Percentiles rank a stretch among this genome's conserved stretches.
These are phyloP conservation scores for Drosophila koepferae DNA, from an alignment of 2,888 invertebrate species.

Conservation along the genomic window DNA sequence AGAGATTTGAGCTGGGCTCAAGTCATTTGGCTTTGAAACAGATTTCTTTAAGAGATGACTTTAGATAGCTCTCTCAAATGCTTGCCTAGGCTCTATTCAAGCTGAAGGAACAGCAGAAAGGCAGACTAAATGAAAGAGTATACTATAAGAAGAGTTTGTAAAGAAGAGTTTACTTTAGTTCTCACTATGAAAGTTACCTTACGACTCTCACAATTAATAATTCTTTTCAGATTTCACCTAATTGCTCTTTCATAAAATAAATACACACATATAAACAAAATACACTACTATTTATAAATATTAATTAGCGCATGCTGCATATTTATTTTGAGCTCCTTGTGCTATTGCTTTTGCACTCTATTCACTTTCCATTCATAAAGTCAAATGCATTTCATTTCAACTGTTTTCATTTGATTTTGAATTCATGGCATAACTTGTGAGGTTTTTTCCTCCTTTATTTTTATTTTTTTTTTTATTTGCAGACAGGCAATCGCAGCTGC, in stretches of 20 bases:
- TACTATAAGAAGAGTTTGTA: no score
- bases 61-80: background rate
- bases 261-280: background rate
- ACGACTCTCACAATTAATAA: background rate
- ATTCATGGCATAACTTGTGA: constrained; percentile 23
- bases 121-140: background rate
- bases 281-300: background rate
- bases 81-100: background rate
- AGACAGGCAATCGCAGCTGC: constrained; percentile 31
- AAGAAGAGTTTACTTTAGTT: no score
- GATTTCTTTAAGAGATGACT: background rate
- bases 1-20: background rate
- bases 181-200: background rate
- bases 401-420: constrained; percentile 19
- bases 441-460: constrained; percentile 11
- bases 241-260: background rate
- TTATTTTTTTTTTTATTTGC: background rate
- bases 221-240: background rate
- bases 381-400: constrained; percentile 20
- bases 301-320: background rate
- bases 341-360: background rate
- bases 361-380: background rate
- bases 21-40: background rate
- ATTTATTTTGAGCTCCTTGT: background rate
- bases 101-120: background rate